phyloP scores from a whole-genome alignment of 2,797 vertebrate genomes.

The Monodelphis domestica region DNA sequence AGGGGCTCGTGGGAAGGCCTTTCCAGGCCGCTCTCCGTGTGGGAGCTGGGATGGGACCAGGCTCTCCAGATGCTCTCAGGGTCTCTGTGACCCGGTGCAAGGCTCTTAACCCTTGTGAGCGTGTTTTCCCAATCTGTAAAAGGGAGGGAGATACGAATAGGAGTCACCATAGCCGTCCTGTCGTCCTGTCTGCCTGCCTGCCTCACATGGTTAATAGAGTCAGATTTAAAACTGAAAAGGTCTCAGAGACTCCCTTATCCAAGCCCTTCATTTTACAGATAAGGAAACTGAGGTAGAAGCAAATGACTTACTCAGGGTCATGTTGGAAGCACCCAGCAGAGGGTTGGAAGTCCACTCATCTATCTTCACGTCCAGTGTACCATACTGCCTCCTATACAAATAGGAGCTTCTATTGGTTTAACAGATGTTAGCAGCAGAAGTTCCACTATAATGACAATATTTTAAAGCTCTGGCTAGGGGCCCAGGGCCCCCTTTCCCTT shows the following conservation, averaged over 20 bases:
- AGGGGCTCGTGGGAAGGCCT: not conserved
- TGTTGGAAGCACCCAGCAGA: not conserved
- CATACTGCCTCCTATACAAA: not conserved
- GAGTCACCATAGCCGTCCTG: not conserved
- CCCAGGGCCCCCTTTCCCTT: not conserved
- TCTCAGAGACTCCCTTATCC: too few relatives aligned
- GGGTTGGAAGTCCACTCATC: not conserved
- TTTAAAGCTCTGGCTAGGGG: slow-evolving; percentile 1
- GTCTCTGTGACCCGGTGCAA: not conserved
- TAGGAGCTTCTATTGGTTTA: slow-evolving; percentile 9
- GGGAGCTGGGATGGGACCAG: not conserved
- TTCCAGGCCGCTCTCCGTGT: too few relatives aligned
- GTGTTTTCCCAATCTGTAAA: not conserved
- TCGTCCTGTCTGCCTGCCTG: not conserved
- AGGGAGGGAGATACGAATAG: not conserved
- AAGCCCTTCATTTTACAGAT: not conserved
- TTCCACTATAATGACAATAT: slow-evolving; percentile 5
- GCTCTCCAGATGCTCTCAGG: too few relatives aligned
- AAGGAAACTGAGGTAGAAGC: not conserved
- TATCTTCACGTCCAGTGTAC: not conserved
- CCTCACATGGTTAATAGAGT: not conserved
- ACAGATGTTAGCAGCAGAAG: not conserved
- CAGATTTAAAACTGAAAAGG: not conserved
- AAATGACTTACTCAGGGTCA: not conserved
- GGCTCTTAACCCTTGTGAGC: not conserved